phyloP scores from a whole-genome alignment of 2,113 vertebrate species.

The Coturnix japonica region DNA sequence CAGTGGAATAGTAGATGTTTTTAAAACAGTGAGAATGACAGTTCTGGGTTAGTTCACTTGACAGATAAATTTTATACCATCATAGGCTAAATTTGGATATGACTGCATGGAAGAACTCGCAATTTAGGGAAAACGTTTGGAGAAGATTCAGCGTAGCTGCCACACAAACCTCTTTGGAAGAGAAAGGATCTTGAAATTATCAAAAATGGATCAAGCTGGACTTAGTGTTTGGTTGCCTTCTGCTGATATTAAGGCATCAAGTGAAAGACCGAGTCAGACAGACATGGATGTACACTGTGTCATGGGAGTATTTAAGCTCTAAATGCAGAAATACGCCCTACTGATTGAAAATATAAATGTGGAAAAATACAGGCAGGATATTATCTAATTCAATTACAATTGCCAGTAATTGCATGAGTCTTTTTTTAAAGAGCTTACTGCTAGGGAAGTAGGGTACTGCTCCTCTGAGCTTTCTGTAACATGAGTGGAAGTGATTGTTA shows the following conservation, averaged over 20 bases:
- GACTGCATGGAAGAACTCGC: not conserved
- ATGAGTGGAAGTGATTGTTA: constrained; percentile 40
- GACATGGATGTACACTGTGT: not conserved
- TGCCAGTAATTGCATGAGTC: not conserved
- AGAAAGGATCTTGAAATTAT: not conserved
- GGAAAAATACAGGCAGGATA: not conserved
- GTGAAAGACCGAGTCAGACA: not conserved
- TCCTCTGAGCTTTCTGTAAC: constrained; percentile 20
- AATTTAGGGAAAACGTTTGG: not conserved
- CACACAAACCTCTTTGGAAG: not conserved
- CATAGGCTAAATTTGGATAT: not conserved
- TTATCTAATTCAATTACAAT: not conserved
- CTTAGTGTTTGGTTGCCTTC: not conserved
- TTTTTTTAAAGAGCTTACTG: constrained; percentile 2
- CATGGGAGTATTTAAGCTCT: not conserved
- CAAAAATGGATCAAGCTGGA: not conserved
- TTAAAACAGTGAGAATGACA: not conserved
- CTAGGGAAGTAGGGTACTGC: not conserved
- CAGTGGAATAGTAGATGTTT: not conserved
- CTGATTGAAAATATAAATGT: not conserved
- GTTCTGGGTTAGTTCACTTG: not conserved
- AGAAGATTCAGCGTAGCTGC: not conserved
- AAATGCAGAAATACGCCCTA: not conserved
- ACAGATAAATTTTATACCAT: not conserved
- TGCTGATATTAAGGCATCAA: not conserved